Evolutionary conservation across 2,797 vertebrate genomes (phyloP), one percentile per base, ranked within the genome.

Genomic region (Pangasius krempfi): DNA sequence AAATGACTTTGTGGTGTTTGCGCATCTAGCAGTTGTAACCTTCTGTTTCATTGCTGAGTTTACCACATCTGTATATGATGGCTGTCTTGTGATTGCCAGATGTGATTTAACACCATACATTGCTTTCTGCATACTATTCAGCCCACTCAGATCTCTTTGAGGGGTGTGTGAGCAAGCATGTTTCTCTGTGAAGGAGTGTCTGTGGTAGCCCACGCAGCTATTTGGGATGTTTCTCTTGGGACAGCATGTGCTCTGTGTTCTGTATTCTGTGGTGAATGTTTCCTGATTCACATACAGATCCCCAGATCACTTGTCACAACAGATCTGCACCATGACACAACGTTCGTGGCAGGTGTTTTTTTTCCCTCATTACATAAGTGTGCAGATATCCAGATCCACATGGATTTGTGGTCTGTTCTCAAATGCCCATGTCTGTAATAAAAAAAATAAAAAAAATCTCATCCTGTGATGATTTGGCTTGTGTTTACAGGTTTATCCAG

Each of bases 401-500:
- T 14, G 14, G 50, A 56, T 56, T 78, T 25, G 27, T 30, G 85
- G 12, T 47, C 40, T 70, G 72, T 60, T 86, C 40, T 64, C 25
- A 62, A 86, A 75, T 44, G 85, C 58, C 47, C 18, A 25, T 85
- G n/a, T 33, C 62, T 66, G 25, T 84, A 47, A 47, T 8, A 47
- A 47, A 47, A 47, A 47, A 33, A 33, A 33, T 1, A 84, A 70
- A 37, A 70, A 33, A 84, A 33, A 13, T 50, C n/a, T 52, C 83
- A 54, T 56, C 33, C 12, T 33, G 47, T 70, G 30, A 70, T 27
- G 12, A 54, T 72, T 37, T 44, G 3, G 5, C 7, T 30, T 10
- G 0, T 73, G 54, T 84, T 16, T 90, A 18, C 90, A 96, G 96
- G 96, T 94, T 88, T 96, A 92, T 93, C 93, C 93, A 83, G 92